Evolutionary conservation across 2,113 vertebrate genomes (phyloP).

Genomic region (Martes martes): DNA sequence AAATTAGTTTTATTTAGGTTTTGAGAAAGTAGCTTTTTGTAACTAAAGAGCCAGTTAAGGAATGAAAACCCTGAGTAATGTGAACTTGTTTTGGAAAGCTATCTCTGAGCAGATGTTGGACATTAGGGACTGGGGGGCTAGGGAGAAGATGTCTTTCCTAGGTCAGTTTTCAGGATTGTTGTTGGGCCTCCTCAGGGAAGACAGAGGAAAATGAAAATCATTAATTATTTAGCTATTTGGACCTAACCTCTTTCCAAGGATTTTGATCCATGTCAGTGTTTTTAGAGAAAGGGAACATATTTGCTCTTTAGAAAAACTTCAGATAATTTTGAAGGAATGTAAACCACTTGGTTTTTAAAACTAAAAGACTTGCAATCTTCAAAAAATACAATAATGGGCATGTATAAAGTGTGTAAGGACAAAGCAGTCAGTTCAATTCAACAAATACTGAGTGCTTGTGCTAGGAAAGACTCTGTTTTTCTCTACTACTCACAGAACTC

Average conservation of each 20-base stretch:
- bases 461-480: not conserved
- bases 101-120: not conserved
- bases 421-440: not conserved
- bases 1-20: conserved; percentile 35
- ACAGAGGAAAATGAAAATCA: not conserved
- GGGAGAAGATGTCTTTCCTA: not conserved
- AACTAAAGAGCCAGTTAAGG: not conserved
- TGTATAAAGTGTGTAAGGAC: not conserved
- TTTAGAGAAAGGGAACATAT: not conserved
- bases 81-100: not conserved
- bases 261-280: not conserved
- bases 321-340: not conserved
- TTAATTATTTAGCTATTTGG: not conserved
- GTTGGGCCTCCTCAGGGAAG: not conserved
- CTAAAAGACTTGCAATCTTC: not conserved
- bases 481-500: not conserved
- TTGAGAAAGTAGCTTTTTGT: not conserved
- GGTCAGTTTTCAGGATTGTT: not conserved
- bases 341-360: not conserved
- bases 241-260: not conserved
- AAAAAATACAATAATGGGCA: not conserved
- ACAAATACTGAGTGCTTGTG: not conserved
- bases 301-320: not conserved
- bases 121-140: not conserved
- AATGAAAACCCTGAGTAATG: not conserved